Conservation (phyloP, 2,888 invertebrate species). For the Sminthurinus aureus region DNA sequence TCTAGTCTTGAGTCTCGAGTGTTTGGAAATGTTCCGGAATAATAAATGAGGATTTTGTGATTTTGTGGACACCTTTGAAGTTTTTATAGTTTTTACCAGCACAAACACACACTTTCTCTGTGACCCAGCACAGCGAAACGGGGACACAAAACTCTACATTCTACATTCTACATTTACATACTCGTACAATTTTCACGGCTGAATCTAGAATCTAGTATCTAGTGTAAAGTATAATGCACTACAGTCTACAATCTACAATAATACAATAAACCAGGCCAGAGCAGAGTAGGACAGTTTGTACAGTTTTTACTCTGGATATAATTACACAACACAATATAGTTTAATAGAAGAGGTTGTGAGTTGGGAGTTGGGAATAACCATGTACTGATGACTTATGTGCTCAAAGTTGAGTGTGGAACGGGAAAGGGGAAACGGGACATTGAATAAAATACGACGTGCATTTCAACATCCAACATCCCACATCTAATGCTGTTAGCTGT, state of each 20-base stretch:
- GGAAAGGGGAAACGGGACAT: background rate
- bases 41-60: background rate
- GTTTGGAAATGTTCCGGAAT: background rate
- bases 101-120: background rate
- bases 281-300: no score
- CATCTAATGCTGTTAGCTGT: background rate
- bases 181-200: no score
- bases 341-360: no score
- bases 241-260: no score
- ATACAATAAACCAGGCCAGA: no score
- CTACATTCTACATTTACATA: background rate
- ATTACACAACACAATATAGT: no score
- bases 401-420: background rate
- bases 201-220: no score
- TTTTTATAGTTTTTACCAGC: background rate
- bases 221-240: no score
- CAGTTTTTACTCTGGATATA: no score
- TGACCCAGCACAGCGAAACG: background rate
- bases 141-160: background rate
- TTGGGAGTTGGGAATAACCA: no score
- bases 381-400: no score
- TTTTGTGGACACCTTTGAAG: background rate
- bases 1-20: background rate
- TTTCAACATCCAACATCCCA: background rate
- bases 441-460: background rate